phyloP scores from a whole-genome alignment of 2,888 invertebrate species.

The Fragum sueziense region DNA sequence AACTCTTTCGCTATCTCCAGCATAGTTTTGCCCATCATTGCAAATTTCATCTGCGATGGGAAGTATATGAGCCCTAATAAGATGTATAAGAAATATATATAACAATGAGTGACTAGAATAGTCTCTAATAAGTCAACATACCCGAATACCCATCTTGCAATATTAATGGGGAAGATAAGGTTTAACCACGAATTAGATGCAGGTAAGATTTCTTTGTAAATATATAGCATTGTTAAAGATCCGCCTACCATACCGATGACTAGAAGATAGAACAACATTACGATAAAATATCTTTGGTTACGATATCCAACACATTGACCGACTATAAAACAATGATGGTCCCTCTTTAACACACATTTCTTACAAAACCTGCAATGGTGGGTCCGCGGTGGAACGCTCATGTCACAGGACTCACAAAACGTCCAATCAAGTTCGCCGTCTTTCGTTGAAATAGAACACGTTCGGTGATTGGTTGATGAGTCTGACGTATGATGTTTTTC shows the following conservation, averaged over 20 bases:
- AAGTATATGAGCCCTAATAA: constrained; percentile 59
- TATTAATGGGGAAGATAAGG: constrained; percentile 50
- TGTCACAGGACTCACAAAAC: constrained; percentile 65
- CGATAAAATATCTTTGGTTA: constrained; percentile 72
- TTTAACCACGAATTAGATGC: constrained; percentile 38
- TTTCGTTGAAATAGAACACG: constrained; percentile 14
- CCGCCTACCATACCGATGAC: constrained; percentile 52
- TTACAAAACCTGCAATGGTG: constrained; percentile 73
- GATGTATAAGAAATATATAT: constrained; percentile 55
- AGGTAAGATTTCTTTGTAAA: constrained; percentile 39
- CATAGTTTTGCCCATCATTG: constrained; percentile 61
- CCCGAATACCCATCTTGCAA: constrained; percentile 50
- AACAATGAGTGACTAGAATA: constrained; percentile 59
- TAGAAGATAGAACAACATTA: constrained; percentile 60
- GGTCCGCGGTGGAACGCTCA: constrained; percentile 66
- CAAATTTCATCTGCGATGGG: constrained; percentile 45
- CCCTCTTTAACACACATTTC: constrained; percentile 73
- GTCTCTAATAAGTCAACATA: constrained; percentile 32
- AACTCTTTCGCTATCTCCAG: constrained; percentile 63
- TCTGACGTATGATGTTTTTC: not conserved
- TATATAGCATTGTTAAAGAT: constrained; percentile 52
- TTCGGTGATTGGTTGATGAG: not conserved
- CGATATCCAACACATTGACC: constrained; percentile 69
- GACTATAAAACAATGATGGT: constrained; percentile 76
- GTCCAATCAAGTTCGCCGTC: constrained; percentile 61